phyloP scores from a whole-genome alignment of 2,113 vertebrate genomes.

The Odobenus rosmarus region DNA sequence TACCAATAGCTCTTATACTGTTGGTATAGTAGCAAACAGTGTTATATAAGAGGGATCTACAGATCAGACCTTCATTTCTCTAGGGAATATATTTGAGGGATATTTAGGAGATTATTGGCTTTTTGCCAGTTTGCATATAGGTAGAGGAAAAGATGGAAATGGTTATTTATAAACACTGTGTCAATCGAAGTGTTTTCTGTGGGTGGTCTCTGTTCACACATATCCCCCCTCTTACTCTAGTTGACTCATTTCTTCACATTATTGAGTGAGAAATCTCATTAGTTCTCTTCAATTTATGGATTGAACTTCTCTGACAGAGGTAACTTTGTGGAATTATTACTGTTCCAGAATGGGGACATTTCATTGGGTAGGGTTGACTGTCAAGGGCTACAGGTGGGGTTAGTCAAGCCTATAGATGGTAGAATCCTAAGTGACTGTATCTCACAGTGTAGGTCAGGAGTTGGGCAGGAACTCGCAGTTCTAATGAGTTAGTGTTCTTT shows the following conservation, averaged over 20 bases:
- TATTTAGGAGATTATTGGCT: not conserved
- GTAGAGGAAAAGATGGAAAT: not conserved
- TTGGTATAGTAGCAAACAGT: not conserved
- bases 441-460: not conserved
- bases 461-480: not conserved
- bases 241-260: slow-evolving; percentile 33
- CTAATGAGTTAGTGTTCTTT: not conserved
- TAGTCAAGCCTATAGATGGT: not conserved
- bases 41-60: not conserved
- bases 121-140: slow-evolving; percentile 28
- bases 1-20: not conserved
- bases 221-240: not conserved
- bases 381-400: not conserved
- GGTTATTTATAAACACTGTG: not conserved
- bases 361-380: not conserved
- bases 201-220: not conserved
- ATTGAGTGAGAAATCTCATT: not conserved
- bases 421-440: not conserved
- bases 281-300: not conserved
- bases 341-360: not conserved
- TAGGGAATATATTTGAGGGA: not conserved
- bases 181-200: not conserved
- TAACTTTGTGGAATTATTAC: not conserved
- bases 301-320: not conserved
- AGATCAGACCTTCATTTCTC: not conserved